Evolutionary conservation across 2,113 vertebrate species (phyloP).

Genomic region (Neotragus pygmaeus): DNA sequence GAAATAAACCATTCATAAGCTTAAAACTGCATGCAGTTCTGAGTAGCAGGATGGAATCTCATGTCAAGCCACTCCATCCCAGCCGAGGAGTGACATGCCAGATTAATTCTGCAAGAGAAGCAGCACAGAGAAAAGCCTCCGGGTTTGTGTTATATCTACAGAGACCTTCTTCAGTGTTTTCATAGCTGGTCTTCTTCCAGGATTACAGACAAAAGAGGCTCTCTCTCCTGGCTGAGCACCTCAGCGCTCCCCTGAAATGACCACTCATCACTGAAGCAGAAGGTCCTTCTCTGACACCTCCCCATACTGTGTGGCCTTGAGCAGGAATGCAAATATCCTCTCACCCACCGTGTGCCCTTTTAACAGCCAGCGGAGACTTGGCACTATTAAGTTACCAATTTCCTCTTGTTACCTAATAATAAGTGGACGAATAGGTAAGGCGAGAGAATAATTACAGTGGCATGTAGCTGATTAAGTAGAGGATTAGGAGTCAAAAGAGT

Average conservation of each 20-base stretch:
- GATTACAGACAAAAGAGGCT: not conserved
- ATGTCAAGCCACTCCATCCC: not conserved
- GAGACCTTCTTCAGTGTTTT: not conserved
- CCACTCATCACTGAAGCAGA: not conserved
- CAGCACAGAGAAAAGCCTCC: not conserved
- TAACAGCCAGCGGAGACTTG: not conserved
- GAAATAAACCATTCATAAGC: not conserved
- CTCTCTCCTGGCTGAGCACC: not conserved
- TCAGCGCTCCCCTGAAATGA: not conserved
- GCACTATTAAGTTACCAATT: not conserved
- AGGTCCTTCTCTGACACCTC: not conserved
- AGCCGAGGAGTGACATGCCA: not conserved
- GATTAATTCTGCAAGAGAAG: not conserved
- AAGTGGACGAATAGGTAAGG: not conserved
- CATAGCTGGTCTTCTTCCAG: not conserved
- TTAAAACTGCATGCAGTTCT: not conserved
- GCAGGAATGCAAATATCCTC: not conserved
- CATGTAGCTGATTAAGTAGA: not conserved
- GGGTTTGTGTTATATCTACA: not conserved
- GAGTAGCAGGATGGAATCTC: not conserved
- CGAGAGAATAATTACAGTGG: not conserved
- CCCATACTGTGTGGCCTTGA: not conserved
- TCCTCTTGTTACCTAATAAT: not conserved
- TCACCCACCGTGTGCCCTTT: not conserved
- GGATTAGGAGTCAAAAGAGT: not conserved